Evolutionary conservation across 2,113 vertebrate species (phyloP), one percentile per base, ranked within the genome.

Genomic region (Corydoras sp.): DNA sequence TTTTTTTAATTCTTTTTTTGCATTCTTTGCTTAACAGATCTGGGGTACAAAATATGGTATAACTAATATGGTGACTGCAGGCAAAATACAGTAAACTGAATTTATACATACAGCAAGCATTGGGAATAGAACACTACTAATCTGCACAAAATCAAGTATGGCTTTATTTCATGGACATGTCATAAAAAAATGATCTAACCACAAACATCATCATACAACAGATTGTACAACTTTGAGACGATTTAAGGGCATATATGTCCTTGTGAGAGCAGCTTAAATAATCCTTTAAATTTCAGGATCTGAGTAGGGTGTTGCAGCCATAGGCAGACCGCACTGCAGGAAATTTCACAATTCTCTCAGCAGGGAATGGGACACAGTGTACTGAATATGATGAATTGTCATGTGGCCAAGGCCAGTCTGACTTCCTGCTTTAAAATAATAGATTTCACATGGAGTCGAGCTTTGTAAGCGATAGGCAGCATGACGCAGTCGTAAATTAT

Each of bases 351-450:
- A 32, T 48, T 68, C 54, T 54, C 14, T 75, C 49, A 12, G 51
- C 11, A 35, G 61, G 53, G 72, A 56, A 62, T 48, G 51, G 58
- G 10, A 63, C 43, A 51, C 5, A 2, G 12, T 15, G 31, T 71
- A 43, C 69, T 14, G 64, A 65, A 59, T 48, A 51, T 50, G 10
- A 69, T 61, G 58, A 64, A 75, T 71, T 70, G 58, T 63, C 68
- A 60, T 65, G 68, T 67, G 65, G 64, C 62, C 56, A 67, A 66
- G 69, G 60, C 60, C 29, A 48, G 55, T 71, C 48, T 68, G 69
- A 65, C 69, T 73, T 69, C 49, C 66, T 67, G 60, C 62, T 79
- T 69, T 76, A 75, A 71, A 75, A 75, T 63, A 76, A 76, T 73
- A 65, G 65, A 68, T 69, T 69, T 35, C 5, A 63, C 65, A 62